phyloP scores from a whole-genome alignment of 2,113 vertebrate genomes.

The Nycticorax nycticorax region DNA sequence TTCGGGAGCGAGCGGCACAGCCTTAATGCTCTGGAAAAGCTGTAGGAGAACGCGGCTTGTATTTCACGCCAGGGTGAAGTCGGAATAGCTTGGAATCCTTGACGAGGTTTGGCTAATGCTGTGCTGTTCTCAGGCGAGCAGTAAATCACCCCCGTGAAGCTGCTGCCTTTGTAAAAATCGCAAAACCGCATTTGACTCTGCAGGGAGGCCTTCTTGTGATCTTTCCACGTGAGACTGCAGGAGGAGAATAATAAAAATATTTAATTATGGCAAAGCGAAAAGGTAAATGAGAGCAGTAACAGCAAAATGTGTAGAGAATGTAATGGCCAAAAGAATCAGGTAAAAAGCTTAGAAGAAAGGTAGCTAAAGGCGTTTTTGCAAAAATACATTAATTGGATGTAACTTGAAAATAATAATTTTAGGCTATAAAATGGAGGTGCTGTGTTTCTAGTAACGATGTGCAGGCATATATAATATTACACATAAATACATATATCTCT shows the following conservation, averaged over 20 bases:
- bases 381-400: not conserved
- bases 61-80: rapidly evolving
- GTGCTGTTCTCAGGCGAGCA: rapidly evolving
- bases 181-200: rapidly evolving
- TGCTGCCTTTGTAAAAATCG: not conserved
- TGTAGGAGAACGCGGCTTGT: rapidly evolving
- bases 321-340: not conserved
- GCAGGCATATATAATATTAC: not conserved
- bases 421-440: not conserved
- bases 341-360: not conserved
- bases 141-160: too few relatives aligned
- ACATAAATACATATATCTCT: not conserved
- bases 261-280: not conserved
- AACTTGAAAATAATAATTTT: not conserved
- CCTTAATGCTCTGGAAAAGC: too few relatives aligned
- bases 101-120: rapidly evolving
- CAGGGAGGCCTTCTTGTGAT: not conserved
- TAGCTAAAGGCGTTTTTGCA: not conserved
- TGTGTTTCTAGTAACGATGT: not conserved
- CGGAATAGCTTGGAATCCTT: not conserved
- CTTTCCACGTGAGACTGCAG: rapidly evolving
- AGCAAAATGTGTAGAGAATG: not conserved
- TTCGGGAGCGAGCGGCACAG: rapidly evolving
- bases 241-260: not conserved
- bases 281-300: not conserved